Conservation (phyloP, 2,888 invertebrate genomes). For the Ophraella communa region DNA sequence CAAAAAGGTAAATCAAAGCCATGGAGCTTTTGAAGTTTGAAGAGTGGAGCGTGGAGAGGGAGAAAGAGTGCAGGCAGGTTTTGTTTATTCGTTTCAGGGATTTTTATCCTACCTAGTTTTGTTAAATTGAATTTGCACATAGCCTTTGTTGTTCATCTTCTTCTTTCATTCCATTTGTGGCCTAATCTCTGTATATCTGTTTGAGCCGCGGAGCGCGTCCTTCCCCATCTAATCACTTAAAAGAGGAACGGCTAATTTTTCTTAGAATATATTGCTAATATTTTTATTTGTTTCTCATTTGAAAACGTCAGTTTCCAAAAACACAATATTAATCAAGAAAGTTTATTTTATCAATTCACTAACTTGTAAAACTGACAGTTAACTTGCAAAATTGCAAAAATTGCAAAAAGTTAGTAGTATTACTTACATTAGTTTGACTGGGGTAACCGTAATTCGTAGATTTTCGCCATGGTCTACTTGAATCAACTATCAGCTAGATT, state of each 20-base stretch:
- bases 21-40: constrained; percentile 51
- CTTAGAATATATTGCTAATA: constrained; percentile 11
- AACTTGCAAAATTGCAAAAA: too few relatives aligned
- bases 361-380: too few relatives aligned
- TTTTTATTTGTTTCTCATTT: too few relatives aligned
- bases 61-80: constrained; percentile 47
- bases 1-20: constrained; percentile 58
- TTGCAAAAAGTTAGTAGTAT: too few relatives aligned
- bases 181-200: constrained; percentile 47
- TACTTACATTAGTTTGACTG: too few relatives aligned
- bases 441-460: too few relatives aligned
- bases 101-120: constrained; percentile 56
- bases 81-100: constrained; percentile 54
- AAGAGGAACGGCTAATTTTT: background rate
- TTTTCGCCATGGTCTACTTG: too few relatives aligned
- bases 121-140: constrained; percentile 56
- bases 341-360: too few relatives aligned
- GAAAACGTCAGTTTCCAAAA: too few relatives aligned
- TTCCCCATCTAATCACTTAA: constrained; percentile 43
- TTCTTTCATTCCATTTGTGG: constrained; percentile 50
- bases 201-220: constrained; percentile 35
- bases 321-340: too few relatives aligned
- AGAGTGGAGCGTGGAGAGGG: too few relatives aligned
- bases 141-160: constrained; percentile 52
- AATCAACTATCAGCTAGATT: too few relatives aligned